phyloP scores from a whole-genome alignment of 1,140 invertebrate genomes.

The Anthonomus grandis region DNA sequence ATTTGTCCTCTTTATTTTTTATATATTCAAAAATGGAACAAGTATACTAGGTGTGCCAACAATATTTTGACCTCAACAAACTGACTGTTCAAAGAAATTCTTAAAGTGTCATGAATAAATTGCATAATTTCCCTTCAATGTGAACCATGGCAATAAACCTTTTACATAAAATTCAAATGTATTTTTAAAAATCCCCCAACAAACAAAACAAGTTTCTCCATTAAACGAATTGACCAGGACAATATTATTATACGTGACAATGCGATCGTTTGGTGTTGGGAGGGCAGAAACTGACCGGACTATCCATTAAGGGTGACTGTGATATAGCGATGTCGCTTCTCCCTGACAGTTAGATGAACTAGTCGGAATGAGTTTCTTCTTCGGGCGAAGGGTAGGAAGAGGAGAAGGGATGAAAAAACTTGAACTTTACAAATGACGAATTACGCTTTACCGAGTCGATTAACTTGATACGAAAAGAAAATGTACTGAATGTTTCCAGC shows the following conservation, averaged over 20 bases:
- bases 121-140: neutral
- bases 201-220: neutral
- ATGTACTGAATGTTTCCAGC: no score
- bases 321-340: conserved; percentile 28
- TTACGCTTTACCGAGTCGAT: conserved; percentile 17
- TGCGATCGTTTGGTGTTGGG: conserved; percentile 3
- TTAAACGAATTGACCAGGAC: conserved; percentile 5
- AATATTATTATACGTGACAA: conserved; percentile 29
- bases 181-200: neutral
- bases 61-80: no score
- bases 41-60: no score
- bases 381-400: neutral
- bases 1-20: no score
- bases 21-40: no score
- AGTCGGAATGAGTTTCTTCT: conserved; percentile 22
- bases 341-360: conserved; percentile 30
- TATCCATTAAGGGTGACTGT: conserved; percentile 30
- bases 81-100: no score
- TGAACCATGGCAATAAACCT: neutral
- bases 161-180: neutral
- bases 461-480: neutral
- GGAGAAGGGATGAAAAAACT: conserved; percentile 16
- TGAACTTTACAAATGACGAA: conserved; percentile 17
- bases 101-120: neutral
- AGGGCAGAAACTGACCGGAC: conserved; percentile 4